A percentile compares a stretch with the other conserved stretches of the same genome.
Evolutionary conservation across 2,888 invertebrate species (phyloP).

Genomic region (Lysandra coridon): DNA sequence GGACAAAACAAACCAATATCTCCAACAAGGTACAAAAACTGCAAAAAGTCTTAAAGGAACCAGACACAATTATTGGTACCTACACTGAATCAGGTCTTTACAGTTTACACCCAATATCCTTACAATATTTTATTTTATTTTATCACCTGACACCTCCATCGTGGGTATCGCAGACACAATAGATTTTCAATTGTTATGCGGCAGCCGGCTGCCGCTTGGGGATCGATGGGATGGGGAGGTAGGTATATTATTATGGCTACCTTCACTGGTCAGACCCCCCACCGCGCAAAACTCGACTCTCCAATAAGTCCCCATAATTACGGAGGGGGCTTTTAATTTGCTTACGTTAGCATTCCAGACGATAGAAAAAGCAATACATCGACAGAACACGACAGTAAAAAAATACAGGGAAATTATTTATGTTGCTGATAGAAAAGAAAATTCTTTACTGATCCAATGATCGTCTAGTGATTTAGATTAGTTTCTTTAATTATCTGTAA

Average conservation of each 20-base stretch:
- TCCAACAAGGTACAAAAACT: not conserved
- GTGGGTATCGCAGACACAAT: too few relatives aligned
- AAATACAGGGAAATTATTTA: not conserved
- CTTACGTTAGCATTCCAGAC: not conserved
- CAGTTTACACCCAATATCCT: not conserved
- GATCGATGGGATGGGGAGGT: not conserved
- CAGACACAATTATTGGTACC: not conserved
- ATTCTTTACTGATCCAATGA: not conserved
- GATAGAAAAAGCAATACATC: not conserved
- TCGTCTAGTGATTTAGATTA: not conserved
- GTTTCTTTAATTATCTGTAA: not conserved
- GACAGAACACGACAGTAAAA: not conserved
- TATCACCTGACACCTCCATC: not conserved
- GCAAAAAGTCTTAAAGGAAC: not conserved
- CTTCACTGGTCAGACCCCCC: constrained; percentile 7
- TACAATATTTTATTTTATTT: constrained; percentile 3
- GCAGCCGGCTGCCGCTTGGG: too few relatives aligned
- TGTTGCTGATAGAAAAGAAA: not conserved
- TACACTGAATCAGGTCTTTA: not conserved
- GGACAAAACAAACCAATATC: not conserved
- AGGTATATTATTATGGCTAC: not conserved
- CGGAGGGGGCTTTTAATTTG: not conserved
- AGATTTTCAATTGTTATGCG: too few relatives aligned
- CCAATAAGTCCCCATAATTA: not conserved
- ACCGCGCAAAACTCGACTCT: not conserved